Evolutionary conservation across 2,113 vertebrate species (phyloP).

Genomic region (Myiagra hebetior): DNA sequence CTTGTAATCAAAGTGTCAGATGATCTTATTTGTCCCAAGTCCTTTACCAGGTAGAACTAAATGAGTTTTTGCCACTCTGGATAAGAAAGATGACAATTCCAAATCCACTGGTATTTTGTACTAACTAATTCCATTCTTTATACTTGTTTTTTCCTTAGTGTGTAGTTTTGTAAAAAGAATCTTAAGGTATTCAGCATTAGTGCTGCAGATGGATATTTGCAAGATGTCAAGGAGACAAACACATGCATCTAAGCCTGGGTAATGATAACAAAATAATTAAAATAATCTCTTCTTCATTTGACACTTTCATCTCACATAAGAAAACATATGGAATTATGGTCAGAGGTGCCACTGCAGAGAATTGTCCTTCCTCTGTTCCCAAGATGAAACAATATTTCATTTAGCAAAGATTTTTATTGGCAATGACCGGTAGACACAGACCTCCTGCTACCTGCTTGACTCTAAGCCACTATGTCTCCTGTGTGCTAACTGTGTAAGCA

Average conservation of each 20-base stretch:
- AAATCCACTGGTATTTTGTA: background rate
- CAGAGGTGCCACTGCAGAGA: background rate
- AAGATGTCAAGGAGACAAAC: background rate
- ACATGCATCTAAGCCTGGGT: background rate
- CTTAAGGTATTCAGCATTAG: background rate
- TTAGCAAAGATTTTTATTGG: background rate
- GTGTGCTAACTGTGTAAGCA: background rate
- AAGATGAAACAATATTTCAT: background rate
- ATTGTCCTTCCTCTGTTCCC: background rate
- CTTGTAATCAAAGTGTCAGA: background rate
- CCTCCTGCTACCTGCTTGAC: background rate
- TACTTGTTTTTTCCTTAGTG: background rate
- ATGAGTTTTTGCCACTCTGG: background rate
- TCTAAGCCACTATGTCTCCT: background rate
- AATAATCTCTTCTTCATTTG: background rate
- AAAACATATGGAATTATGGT: background rate
- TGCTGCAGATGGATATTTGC: background rate
- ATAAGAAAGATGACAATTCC: background rate
- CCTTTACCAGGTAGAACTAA: background rate
- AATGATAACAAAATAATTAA: background rate
- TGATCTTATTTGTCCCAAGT: background rate
- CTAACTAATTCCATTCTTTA: background rate
- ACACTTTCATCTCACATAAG: background rate
- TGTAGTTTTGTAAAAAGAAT: background rate
- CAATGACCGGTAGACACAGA: background rate